phyloP scores from a whole-genome alignment of 2,888 invertebrate genomes.

The Euplagia quadripunctaria region DNA sequence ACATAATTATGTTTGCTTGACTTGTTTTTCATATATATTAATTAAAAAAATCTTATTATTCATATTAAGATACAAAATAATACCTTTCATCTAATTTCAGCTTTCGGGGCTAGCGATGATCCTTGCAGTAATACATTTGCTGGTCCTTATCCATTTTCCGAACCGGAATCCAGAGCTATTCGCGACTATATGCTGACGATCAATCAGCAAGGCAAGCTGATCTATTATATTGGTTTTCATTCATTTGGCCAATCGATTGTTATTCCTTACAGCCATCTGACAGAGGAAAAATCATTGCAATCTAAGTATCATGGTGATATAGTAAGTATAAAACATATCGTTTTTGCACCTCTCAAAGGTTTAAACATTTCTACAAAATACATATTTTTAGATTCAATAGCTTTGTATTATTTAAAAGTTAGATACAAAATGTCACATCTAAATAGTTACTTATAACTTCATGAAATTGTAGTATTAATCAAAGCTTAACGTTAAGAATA shows the following conservation, averaged over 20 bases:
- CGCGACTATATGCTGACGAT: slow-evolving; percentile 67
- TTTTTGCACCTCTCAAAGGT: too few relatives aligned
- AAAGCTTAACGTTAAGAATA: too few relatives aligned
- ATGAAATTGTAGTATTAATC: too few relatives aligned
- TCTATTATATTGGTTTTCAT: slow-evolving; percentile 87
- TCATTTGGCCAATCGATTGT: slow-evolving; percentile 86
- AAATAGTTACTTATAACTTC: too few relatives aligned
- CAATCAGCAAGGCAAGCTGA: slow-evolving; percentile 58
- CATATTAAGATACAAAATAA: not conserved
- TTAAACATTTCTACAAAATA: too few relatives aligned
- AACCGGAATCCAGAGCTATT: slow-evolving; percentile 83
- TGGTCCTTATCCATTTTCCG: slow-evolving; percentile 85
- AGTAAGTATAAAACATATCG: slow-evolving; percentile 59
- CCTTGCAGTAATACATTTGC: slow-evolving; percentile 85
- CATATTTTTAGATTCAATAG: too few relatives aligned
- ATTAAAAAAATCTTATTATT: too few relatives aligned
- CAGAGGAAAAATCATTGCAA: slow-evolving; percentile 42
- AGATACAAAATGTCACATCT: too few relatives aligned
- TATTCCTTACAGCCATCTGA: slow-evolving; percentile 80
- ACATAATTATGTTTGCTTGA: too few relatives aligned
- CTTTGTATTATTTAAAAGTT: too few relatives aligned
- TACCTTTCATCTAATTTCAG: slow-evolving; percentile 56
- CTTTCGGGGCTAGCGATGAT: slow-evolving; percentile 74
- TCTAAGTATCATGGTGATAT: slow-evolving; percentile 74
- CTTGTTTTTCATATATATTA: too few relatives aligned